These are phyloP conservation scores for Ramphastos sulfuratus DNA, from an alignment of 2,113 vertebrate species.

Conservation along the genomic window DNA sequence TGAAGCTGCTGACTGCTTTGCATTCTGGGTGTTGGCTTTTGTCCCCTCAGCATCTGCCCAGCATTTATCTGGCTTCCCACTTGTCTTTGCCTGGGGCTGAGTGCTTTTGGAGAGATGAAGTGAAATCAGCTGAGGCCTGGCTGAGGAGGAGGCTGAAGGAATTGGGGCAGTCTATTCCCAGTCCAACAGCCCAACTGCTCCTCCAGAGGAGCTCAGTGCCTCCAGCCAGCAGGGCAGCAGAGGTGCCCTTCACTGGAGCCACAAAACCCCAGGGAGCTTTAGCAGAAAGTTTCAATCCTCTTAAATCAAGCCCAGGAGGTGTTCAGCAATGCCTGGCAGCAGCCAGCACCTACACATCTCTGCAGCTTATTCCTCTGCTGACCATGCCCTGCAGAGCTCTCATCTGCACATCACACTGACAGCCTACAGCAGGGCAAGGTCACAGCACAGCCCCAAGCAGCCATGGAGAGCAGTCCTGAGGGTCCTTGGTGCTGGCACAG, in stretches of 20 bases:
- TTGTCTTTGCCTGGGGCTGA: constrained; percentile 49
- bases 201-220: background rate
- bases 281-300: background rate
- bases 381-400: background rate
- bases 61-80: background rate
- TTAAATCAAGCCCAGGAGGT: background rate
- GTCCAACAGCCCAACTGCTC: constrained; percentile 46
- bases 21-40: background rate
- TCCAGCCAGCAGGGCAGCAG: constrained; percentile 46
- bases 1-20: background rate
- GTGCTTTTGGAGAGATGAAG: constrained; percentile 46
- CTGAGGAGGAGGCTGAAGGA: constrained; percentile 13
- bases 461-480: accelerated
- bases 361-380: background rate
- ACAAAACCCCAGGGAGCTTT: background rate
- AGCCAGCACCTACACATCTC: background rate
- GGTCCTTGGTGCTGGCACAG: too few relatives aligned
- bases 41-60: background rate
- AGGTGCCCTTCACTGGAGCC: constrained; percentile 28
- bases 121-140: background rate
- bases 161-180: constrained; percentile 48
- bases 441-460: background rate
- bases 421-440: background rate
- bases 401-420: background rate
- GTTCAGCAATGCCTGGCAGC: background rate